Evolutionary conservation across 2,797 vertebrate species (phyloP), one percentile per base, ranked within the genome.

Genomic region (Numenius phaeopus): DNA sequence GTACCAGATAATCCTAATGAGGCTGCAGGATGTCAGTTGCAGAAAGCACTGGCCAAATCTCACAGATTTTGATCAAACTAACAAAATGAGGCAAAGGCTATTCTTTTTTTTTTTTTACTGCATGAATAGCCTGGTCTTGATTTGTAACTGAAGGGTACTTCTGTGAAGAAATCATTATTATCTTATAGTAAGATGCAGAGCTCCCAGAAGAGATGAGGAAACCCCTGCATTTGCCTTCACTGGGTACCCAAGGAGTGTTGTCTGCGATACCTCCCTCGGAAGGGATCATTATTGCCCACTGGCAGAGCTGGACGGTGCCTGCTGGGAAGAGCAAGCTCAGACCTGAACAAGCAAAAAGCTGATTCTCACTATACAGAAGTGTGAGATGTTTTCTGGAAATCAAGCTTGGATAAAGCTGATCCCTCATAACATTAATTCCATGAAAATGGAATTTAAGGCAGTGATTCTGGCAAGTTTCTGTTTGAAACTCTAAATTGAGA

Each of bases 401-500:
- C 49, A 69, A 92, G 42, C 15, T 92, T 37, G 27, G 47, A 72
- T 79, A 65, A 77, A 83, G 32, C 32, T 76, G 54, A 72, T 84
- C 23, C 12, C 30, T 65, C 8, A 2, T 59, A 85, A 37, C 0
- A 3, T 76, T 76, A 82, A 42, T 95, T 64, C 39, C 7, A 9
- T 76, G 49, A 79, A 84, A 69, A 72, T 50, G 5, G 39, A 76
- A 69, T 87, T 80, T 66, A 46, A 90, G 30, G 32, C 32, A 80
- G 21, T 1, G 14, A 39, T 92, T 55, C 65, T 75, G 44, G 32
- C n/a, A 52, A 49, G 9, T 44, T 94, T 79, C 47, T 83, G 1
- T 92, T 92, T 67, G 61, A 90, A 92, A 44, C 6, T 73, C 24
- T 40, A 78, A 64, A 59, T 8, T 72, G 73, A 76, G 40, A 85